Percentiles rank a stretch among this genome's conserved stretches.
Evolutionary conservation across 2,113 vertebrate species (phyloP).

Genomic region (Rutilus rutilus): DNA sequence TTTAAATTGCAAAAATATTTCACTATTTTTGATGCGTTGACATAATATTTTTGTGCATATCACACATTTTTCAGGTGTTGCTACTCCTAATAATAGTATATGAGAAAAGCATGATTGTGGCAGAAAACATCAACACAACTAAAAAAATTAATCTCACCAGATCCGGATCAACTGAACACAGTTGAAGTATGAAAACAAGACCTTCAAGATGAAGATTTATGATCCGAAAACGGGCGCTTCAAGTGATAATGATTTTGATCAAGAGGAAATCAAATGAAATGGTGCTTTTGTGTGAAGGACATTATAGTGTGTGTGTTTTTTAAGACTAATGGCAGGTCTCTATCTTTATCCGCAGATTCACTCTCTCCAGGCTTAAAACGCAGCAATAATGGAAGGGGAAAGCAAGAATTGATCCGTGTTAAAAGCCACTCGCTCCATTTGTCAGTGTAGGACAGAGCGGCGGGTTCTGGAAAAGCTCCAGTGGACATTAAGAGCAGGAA

Average conservation of each 20-base stretch:
- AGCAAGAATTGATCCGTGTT: conserved; percentile 71
- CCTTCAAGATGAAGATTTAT: background rate
- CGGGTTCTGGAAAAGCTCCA: conserved; percentile 70
- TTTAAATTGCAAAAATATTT: background rate
- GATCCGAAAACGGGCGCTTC: background rate
- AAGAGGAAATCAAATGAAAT: background rate
- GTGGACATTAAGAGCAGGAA: conserved; percentile 62
- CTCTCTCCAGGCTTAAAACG: conserved; percentile 37
- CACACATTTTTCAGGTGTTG: too few species aligned
- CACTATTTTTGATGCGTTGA: background rate
- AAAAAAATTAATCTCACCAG: too few species aligned
- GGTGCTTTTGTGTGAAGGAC: background rate
- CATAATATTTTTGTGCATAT: too few species aligned
- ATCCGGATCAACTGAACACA: too few species aligned
- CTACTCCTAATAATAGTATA: too few species aligned
- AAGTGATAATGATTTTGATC: background rate
- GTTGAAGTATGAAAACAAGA: background rate
- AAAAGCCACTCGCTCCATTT: conserved; percentile 75
- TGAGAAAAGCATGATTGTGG: too few species aligned
- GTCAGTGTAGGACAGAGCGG: conserved; percentile 57
- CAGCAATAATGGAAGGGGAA: conserved; percentile 57
- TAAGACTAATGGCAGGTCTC: background rate
- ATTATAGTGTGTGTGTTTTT: background rate
- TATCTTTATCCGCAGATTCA: conserved; percentile 30
- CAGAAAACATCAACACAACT: too few species aligned